These are phyloP conservation scores for Lycopodina hypogea DNA, from an alignment of 37 sponge, comb jelly and placozoan species.

Conservation along the genomic window DNA sequence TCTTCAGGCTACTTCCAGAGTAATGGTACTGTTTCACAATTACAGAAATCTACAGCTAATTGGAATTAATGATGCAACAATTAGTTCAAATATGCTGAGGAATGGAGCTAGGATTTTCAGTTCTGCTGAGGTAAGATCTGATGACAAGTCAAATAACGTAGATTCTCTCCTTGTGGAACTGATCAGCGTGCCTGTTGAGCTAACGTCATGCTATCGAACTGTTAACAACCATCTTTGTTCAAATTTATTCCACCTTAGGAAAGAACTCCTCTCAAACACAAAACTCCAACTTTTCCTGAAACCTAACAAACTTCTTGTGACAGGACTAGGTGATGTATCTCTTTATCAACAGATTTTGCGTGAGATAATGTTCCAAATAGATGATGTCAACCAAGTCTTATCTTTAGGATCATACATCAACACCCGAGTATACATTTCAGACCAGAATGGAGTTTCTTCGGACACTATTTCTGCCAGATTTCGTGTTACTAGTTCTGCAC, in stretches of 20 bases:
- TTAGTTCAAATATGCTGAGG: constrained; percentile 1
- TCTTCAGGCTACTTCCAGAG: not conserved
- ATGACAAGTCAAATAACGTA: constrained; percentile 14
- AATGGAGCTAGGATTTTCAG: constrained; percentile 17
- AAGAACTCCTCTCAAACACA: not conserved
- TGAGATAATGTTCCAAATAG: not conserved
- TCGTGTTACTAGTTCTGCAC: not conserved
- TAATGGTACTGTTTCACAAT: constrained; percentile 33
- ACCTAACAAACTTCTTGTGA: constrained; percentile 19
- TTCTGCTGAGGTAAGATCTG: constrained; percentile 29
- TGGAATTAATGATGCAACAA: not conserved
- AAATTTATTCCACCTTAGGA: constrained; percentile 7
- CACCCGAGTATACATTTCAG: constrained; percentile 39
- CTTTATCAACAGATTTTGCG: constrained; percentile 27
- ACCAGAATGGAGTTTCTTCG: constrained; percentile 39
- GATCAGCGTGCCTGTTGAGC: constrained; percentile 3
- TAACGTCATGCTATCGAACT: constrained; percentile 15
- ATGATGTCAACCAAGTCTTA: not conserved
- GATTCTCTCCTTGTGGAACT: constrained; percentile 37
- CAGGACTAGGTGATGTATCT: constrained; percentile 12
- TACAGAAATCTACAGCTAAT: constrained; percentile 23
- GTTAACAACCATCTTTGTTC: constrained; percentile 1
- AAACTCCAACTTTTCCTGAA: constrained; percentile 10
- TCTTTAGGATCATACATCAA: constrained; percentile 2
- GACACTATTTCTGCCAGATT: constrained; percentile 6